Conservation (phyloP, 2,797 vertebrate species). For the Coregonus ussuriensis region DNA sequence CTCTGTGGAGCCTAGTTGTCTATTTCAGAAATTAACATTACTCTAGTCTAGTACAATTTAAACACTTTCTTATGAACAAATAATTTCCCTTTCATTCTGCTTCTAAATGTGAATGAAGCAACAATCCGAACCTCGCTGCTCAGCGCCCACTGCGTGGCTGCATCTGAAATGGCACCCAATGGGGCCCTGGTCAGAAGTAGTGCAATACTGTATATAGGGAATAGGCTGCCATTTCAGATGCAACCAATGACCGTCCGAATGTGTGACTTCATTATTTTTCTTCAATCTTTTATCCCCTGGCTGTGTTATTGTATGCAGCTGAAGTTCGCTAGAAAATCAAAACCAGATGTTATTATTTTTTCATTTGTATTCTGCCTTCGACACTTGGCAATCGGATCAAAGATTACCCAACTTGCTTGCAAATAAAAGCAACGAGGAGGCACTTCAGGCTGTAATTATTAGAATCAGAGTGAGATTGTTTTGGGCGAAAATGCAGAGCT, state of each 20-base stretch:
- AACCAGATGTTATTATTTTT: constrained; percentile 55
- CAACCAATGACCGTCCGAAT: constrained; percentile 9
- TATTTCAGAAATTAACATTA: background rate
- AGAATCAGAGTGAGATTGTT: constrained; percentile 72
- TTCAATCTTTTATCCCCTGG: constrained; percentile 41
- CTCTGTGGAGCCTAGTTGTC: background rate
- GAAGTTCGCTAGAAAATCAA: constrained; percentile 44
- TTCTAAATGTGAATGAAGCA: too few relatives aligned
- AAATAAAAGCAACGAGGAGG: constrained; percentile 61
- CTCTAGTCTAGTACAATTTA: background rate
- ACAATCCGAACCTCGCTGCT: too few relatives aligned
- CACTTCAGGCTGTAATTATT: constrained; percentile 71
- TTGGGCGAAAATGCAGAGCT: constrained; percentile 57
- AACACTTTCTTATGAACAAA: background rate
- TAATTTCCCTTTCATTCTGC: background rate
- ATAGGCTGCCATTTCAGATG: background rate
- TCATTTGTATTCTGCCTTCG: constrained; percentile 55
- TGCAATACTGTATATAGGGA: background rate
- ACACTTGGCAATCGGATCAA: constrained; percentile 56
- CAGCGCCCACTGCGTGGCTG: background rate
- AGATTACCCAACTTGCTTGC: constrained; percentile 56
- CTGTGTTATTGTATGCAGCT: constrained; percentile 31
- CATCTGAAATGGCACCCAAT: background rate
- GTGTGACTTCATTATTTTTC: constrained; percentile 44
- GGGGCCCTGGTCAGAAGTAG: background rate